These are phyloP conservation scores for Meliscaeva auricollis DNA, from an alignment of 2,888 invertebrate genomes.

Conservation along the genomic window DNA sequence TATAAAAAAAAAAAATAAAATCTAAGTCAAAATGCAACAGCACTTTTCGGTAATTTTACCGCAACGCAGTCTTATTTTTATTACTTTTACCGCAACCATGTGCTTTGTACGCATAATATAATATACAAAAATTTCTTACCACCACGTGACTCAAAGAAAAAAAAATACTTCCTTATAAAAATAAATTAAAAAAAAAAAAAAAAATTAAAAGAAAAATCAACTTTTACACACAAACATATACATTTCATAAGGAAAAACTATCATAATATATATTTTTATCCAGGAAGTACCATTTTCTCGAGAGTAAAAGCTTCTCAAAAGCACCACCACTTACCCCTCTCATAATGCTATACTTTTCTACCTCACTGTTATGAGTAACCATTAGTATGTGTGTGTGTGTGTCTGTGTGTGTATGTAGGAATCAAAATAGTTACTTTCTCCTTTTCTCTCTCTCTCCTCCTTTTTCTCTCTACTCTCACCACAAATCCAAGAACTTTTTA, in stretches of 20 bases:
- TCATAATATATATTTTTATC: background rate
- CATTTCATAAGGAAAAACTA: background rate
- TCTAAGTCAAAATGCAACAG: constrained; percentile 5
- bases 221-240: constrained; percentile 16
- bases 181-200: background rate
- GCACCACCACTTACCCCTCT: constrained; percentile 19
- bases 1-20: background rate
- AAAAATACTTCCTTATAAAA: constrained; percentile 8
- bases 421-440: constrained; percentile 1
- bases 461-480: constrained; percentile 1
- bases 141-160: constrained; percentile 27
- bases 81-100: constrained; percentile 22
- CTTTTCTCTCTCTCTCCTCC: background rate
- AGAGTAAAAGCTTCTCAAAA: constrained; percentile 42
- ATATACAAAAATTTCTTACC: background rate
- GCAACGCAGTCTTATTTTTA: constrained; percentile 39
- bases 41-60: constrained; percentile 18
- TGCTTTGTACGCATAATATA: constrained; percentile 36
- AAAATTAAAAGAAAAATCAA: background rate
- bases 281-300: constrained; percentile 21
- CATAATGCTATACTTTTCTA: constrained; percentile 32
- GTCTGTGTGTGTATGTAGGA: too few species aligned
- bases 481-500: constrained; percentile 34
- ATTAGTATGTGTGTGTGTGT: background rate
- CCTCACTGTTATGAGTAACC: constrained; percentile 27